Base-by-base conservation (phyloP, 2,113 vertebrate species). In the Pavo muticus region DNA sequence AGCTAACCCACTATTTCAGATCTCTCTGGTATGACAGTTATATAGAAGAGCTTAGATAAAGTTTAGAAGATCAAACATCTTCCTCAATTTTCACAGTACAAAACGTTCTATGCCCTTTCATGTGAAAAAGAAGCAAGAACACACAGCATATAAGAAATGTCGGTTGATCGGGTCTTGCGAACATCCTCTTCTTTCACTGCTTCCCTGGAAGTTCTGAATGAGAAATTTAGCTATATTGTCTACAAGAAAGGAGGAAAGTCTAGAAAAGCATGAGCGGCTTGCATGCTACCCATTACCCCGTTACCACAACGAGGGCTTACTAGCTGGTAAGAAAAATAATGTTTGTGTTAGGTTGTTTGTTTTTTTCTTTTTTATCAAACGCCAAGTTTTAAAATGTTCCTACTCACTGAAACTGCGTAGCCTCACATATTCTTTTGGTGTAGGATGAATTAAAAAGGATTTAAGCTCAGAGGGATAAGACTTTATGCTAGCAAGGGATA, bases 71-170 rank as follows among this genome's bases (percentile, higher is more conserved):
- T 54, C 63, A 81, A 87, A 67, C 15, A 67, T 84, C 91, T 92
- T 57, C 59, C 72, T 93, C 57, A 42, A 10, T 88, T 94, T 94
- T 88, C 23, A 30, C 48, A 77, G 69, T 54, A 83, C 56, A 89
- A 73, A 94, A 78, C 50, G 71, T 84, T 91, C 81, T 63, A 68
- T 52, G 80, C 90, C 94, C 83, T 91, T 96, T 95, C 87, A 94
- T 90, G 91, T 63, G 52, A 71, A 82, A 87, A 70, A 71, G 48
- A 69, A 75, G 48, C 30, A 56, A 73, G 68, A 76, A 82, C 50
- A 93, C 72, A 56, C 39, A 82, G n/a, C 60, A 52, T 87, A 68
- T 52, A 84, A 90, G 89, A 93, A 87, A 93, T 87, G 89, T 91
- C 73, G 39, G 74, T 52, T 0, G 10, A 69, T 68, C 39, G 6